A percentile compares a stretch with the other conserved stretches of the same genome.
These are phyloP conservation scores for Nomada goodeniana DNA, from an alignment of 2,888 invertebrate genomes.

Conservation along the genomic window DNA sequence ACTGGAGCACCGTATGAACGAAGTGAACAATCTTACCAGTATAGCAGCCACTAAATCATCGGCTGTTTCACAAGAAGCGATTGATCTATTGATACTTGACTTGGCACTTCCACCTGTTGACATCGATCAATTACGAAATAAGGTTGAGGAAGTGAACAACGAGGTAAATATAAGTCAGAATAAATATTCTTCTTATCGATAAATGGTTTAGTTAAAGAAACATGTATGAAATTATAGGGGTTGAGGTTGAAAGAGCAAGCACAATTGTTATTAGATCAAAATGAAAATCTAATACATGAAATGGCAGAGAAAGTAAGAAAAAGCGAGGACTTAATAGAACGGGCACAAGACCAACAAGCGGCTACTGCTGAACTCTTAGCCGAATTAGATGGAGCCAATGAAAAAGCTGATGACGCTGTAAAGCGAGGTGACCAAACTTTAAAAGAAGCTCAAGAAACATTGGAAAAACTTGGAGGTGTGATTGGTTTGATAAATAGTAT, in stretches of 20 bases:
- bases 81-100: slow-evolving; percentile 91
- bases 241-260: slow-evolving; percentile 86
- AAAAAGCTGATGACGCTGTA: slow-evolving; percentile 93
- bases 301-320: slow-evolving; percentile 88
- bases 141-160: slow-evolving; percentile 89
- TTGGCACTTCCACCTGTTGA: slow-evolving; percentile 92
- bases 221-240: slow-evolving; percentile 77
- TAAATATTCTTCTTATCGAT: not conserved
- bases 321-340: slow-evolving; percentile 89
- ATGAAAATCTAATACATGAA: slow-evolving; percentile 86
- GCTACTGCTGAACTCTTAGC: slow-evolving; percentile 92
- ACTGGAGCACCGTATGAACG: slow-evolving; percentile 89
- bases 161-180: slow-evolving; percentile 85
- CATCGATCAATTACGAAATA: slow-evolving; percentile 88
- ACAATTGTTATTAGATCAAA: slow-evolving; percentile 86
- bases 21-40: slow-evolving; percentile 89
- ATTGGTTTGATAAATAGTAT: not conserved
- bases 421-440: slow-evolving; percentile 93
- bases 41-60: slow-evolving; percentile 91
- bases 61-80: slow-evolving; percentile 92
- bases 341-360: slow-evolving; percentile 89
- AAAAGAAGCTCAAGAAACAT: slow-evolving; percentile 92
- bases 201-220: not conserved
- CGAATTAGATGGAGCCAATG: slow-evolving; percentile 91
- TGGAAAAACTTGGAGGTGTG: slow-evolving; percentile 89